Base-by-base conservation (phyloP, 2,113 vertebrate species). In the Lepus timidus region DNA sequence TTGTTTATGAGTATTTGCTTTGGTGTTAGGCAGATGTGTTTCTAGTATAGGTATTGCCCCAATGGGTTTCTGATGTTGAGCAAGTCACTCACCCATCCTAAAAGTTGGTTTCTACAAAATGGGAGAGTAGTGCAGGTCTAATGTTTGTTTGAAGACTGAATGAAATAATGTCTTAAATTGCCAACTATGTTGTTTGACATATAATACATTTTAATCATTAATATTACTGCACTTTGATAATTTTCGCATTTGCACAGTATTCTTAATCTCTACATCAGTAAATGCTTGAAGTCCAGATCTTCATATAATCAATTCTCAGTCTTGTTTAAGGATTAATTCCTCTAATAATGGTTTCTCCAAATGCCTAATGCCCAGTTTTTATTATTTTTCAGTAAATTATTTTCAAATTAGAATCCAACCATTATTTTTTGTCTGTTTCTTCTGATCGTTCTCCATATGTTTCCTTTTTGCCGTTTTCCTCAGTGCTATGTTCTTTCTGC, bases 261-360 rank as follows among this genome's bases (percentile, higher is more conserved):
- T 58, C 33, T 74, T 61, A 62, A 39, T 76, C 33, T 90, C 27
- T 25, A 20, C 17, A 19, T 55, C 10, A 58, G 19, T n/a, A 31
- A 1, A 51, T 36, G 9, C 1, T 90, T 39, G 85, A 65, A 88
- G 2, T 88, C 44, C 7, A 39, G 25, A 75, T 65, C 92, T 96
- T 90, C 87, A 44, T 70, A 61, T 71, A 27, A 29, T 2, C 87
- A 67, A 89, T 4, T 64, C 4, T 71, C 64, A 74, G 33, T 71
- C 23, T 62, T 73, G 7, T 44, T 6, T 44, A 44, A 82, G 1
- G 6, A 3, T 79, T 86, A 36, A 22, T 78, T 92, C 11, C 19
- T 89, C 23, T 83, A 86, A 93, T 6, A 90, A 75, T 61, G 13
- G 5, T 65, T 86, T 85, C 20, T 90, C n/a, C 70, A 81, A 88